Base-by-base conservation (phyloP, 2,113 vertebrate genomes). In the Peromyscus polionotus region DNA sequence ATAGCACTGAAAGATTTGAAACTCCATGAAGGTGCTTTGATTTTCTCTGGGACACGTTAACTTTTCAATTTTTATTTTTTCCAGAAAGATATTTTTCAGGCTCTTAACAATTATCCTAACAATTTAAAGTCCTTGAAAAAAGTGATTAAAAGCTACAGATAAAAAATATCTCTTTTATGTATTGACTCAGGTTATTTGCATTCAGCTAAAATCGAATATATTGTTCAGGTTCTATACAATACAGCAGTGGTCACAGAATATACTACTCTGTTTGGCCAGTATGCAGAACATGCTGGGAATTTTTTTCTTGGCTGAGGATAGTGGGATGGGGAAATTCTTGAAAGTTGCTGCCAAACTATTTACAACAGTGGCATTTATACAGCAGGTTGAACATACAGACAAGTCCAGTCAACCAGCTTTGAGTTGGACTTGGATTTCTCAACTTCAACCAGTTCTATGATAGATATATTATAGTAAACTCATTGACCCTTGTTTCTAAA, bases 401-500 rank as follows among this genome's bases (percentile, higher is more conserved):
- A 72, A 93, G 26, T 42, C 45, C 39, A 24, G 33, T 65, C 45
- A 91, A 93, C 24, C 59, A 87, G 61, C 13, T 89, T 94, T 54
- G 90, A 86, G 83, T 68, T 77, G 7, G 26, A 93, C 96, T 36
- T 75, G 39, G 54, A 61, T 72, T 83, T 75, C 48, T 96, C n/a
- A 57, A 91, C 17, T 39, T 93, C 81, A 89, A 65, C 48, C 28
- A 94, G 36, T 89, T 80, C 7, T 86, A 26, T 83, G 1, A 51
- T 19, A 85, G 45, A 72, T 31, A 72, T 13, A n/a, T 39, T 61
- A 65, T 31, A 39, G 36, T 86, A 48, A 36, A n/a, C 2, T 90
- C 63, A 91, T 6, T 31, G 39, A 92, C 11, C 63, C 42, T 88
- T 95, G 48, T 22, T 73, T 95, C 28, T 96, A 92, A 95, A 92